phyloP scores from a whole-genome alignment of 2,888 invertebrate genomes.

The Papilio gigon region DNA sequence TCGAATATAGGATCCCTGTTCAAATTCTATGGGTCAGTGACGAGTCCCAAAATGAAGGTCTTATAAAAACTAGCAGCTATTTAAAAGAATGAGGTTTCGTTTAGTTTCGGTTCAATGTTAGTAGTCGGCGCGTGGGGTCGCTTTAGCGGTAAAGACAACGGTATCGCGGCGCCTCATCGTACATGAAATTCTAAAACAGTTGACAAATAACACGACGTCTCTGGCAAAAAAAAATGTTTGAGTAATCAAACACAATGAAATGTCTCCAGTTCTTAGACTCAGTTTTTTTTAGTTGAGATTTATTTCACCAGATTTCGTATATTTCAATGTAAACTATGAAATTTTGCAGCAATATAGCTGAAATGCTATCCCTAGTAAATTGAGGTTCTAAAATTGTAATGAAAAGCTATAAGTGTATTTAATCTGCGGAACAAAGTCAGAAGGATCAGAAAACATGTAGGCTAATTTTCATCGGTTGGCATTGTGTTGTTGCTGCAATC shows the following conservation, averaged over 20 bases:
- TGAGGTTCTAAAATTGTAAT: too few relatives aligned
- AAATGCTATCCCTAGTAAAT: too few relatives aligned
- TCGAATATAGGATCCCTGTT: too few relatives aligned
- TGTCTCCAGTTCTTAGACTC: background rate
- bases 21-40: too few relatives aligned
- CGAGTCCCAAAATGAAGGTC: too few relatives aligned
- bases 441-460: background rate
- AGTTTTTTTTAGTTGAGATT: too few relatives aligned
- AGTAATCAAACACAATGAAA: background rate
- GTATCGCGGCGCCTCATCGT: slow-evolving; percentile 3
- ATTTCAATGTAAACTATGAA: too few relatives aligned
- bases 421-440: background rate
- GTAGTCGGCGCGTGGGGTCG: background rate
- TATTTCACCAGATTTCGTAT: too few relatives aligned
- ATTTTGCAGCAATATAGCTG: too few relatives aligned
- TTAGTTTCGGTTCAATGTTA: background rate
- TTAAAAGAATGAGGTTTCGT: background rate
- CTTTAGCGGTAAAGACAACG: slow-evolving; percentile 13
- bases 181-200: background rate
- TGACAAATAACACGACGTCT: background rate
- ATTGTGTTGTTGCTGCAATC: too few relatives aligned
- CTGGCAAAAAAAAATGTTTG: background rate
- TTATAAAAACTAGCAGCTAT: background rate
- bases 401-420: too few relatives aligned
- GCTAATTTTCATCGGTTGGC: background rate